A percentile compares a stretch with the other conserved stretches of the same genome.
Conservation (phyloP, 2,797 vertebrate species). For the Arrhamphus sclerolepis region DNA sequence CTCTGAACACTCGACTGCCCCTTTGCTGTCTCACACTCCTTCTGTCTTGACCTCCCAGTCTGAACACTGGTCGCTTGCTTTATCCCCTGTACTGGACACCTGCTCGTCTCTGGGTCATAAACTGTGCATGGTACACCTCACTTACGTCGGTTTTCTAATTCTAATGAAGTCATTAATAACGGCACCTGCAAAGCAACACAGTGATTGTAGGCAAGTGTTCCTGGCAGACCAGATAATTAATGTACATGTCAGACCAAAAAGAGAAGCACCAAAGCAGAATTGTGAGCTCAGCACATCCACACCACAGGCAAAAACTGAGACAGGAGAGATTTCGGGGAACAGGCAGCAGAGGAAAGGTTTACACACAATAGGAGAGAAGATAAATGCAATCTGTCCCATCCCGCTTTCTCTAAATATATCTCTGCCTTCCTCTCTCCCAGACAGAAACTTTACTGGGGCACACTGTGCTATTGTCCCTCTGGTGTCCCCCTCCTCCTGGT, state of each 20-base stretch:
- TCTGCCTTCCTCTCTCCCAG: conserved; percentile 47
- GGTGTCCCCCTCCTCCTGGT: conserved; percentile 36
- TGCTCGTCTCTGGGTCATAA: conserved; percentile 43
- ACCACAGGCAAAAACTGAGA: conserved; percentile 58
- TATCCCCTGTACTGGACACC: conserved; percentile 15
- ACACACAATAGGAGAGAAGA: conserved; percentile 70
- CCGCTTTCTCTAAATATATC: conserved; percentile 71
- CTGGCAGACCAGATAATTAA: conserved; percentile 82
- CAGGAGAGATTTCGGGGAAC: conserved; percentile 30
- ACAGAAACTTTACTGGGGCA: conserved; percentile 71
- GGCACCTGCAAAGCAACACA: conserved; percentile 51
- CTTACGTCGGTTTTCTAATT: conserved; percentile 44
- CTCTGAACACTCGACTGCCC: conserved; percentile 53
- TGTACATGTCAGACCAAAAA: conserved; percentile 82
- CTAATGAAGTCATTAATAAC: conserved; percentile 61
- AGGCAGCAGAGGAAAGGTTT: conserved; percentile 35
- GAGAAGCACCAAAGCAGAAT: conserved; percentile 74
- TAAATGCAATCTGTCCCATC: conserved; percentile 74
- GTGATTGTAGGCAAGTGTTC: conserved; percentile 75
- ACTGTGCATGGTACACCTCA: conserved; percentile 23
- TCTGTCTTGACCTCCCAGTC: conserved; percentile 51
- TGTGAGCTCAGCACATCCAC: conserved; percentile 81
- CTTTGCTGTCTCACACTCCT: conserved; percentile 26
- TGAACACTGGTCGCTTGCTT: conserved; percentile 11
- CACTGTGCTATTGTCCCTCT: conserved; percentile 64